phyloP scores from a whole-genome alignment of 2,113 vertebrate genomes.

The Mungos mungo region DNA sequence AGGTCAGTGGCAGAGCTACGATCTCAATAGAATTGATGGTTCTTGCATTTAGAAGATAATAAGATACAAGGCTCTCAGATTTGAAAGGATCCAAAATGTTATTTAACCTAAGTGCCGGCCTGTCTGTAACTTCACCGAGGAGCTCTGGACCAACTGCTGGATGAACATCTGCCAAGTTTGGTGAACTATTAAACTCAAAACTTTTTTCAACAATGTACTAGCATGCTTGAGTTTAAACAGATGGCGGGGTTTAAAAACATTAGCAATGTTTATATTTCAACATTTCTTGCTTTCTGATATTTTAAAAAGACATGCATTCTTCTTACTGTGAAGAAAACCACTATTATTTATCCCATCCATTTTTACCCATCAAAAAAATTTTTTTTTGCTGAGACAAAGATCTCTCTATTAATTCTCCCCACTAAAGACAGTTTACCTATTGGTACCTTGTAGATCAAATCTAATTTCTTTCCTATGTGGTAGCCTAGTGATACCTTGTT shows the following conservation, averaged over 20 bases:
- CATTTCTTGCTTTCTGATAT: constrained; percentile 46
- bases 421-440: not conserved
- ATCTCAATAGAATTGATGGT: not conserved
- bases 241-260: constrained; percentile 40
- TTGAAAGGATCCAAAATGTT: not conserved
- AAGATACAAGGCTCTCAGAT: not conserved
- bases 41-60: constrained; percentile 16
- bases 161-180: not conserved
- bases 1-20: not conserved
- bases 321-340: constrained; percentile 1
- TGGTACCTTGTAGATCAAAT: not conserved
- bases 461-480: not conserved
- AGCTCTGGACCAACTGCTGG: not conserved
- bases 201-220: not conserved
- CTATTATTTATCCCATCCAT: not conserved
- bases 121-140: not conserved
- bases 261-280: constrained; percentile 40
- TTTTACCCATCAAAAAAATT: not conserved
- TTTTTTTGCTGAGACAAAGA: not conserved
- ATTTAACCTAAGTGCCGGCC: not conserved
- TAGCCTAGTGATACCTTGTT: not conserved
- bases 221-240: constrained; percentile 44
- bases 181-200: constrained; percentile 36
- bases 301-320: constrained; percentile 44
- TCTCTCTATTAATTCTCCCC: not conserved